Conservation (phyloP, 2,797 vertebrate genomes). For the Gouania willdenowi region DNA sequence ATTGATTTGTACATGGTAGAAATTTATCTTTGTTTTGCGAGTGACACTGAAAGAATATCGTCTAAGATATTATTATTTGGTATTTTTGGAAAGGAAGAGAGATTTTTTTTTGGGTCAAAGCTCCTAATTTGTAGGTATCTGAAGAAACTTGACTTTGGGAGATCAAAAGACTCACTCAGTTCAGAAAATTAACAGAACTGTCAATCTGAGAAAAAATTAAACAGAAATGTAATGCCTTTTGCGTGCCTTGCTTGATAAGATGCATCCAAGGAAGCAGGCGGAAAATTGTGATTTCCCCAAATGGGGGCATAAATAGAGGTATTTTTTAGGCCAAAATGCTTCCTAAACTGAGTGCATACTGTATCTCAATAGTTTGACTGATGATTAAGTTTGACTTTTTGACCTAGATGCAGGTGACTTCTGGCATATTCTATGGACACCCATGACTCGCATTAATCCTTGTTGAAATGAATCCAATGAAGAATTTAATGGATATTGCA, state of each 20-base stretch:
- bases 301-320: background rate
- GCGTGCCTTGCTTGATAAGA: background rate
- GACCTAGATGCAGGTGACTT: no score
- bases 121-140: background rate
- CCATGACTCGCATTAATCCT: no score
- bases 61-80: background rate
- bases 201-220: background rate
- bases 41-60: background rate
- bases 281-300: background rate
- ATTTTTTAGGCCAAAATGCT: no score
- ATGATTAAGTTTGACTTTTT: no score
- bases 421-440: no score
- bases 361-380: no score
- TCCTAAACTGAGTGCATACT: no score
- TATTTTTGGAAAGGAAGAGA: background rate
- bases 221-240: background rate
- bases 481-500: background rate
- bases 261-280: background rate
- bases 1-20: background rate
- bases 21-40: background rate
- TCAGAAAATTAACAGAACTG: background rate
- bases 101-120: background rate
- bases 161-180: background rate
- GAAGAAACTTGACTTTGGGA: background rate
- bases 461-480: no score